Conservation (phyloP, 2,797 vertebrate genomes). For the Syncerus caffer region DNA sequence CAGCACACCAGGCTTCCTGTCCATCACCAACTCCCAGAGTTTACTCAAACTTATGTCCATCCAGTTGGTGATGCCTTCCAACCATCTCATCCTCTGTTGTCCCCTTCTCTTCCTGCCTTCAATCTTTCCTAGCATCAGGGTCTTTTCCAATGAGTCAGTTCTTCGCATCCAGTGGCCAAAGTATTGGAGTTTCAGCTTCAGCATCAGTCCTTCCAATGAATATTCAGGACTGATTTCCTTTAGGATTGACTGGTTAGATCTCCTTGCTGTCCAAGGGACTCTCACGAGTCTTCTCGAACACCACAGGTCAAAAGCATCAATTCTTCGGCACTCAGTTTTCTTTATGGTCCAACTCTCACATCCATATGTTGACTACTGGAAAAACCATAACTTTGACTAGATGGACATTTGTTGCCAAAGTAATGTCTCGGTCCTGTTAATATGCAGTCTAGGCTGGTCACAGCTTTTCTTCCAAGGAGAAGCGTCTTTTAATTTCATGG, state of each 20-base stretch:
- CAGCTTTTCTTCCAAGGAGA: background rate
- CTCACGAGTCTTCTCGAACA: background rate
- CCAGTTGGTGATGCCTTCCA: background rate
- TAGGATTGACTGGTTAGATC: background rate
- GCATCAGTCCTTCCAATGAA: background rate
- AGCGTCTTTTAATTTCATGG: background rate
- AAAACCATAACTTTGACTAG: background rate
- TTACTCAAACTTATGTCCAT: background rate
- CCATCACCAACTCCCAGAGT: background rate
- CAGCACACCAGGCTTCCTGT: background rate
- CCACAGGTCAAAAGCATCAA: background rate
- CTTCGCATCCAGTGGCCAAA: background rate
- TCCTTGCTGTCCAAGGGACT: background rate
- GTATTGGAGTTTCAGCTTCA: background rate
- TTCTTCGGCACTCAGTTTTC: background rate
- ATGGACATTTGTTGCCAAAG: background rate
- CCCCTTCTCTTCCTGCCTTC: background rate
- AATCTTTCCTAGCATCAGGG: background rate
- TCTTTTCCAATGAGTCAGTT: background rate
- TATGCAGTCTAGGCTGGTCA: background rate
- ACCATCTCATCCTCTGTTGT: background rate
- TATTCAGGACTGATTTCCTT: background rate
- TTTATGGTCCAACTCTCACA: background rate
- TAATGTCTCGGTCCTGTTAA: background rate
- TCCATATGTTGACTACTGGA: background rate